These are phyloP conservation scores for Zophobas atratus DNA, from an alignment of 1,140 invertebrate genomes.

Conservation along the genomic window DNA sequence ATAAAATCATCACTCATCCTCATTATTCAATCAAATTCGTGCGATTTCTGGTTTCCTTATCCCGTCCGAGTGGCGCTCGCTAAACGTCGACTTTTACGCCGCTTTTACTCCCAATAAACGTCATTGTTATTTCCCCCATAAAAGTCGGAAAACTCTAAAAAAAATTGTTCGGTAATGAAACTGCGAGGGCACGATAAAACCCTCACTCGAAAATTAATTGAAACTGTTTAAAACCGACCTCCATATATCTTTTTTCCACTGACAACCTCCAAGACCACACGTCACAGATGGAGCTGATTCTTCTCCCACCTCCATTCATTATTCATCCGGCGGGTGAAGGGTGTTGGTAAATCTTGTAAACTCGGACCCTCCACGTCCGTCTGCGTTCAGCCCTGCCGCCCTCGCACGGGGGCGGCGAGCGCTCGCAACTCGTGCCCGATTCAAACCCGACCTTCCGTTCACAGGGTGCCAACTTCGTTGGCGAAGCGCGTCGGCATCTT, in stretches of 20 bases:
- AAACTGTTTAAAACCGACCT: slow-evolving; percentile 26
- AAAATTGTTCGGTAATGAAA: slow-evolving; percentile 18
- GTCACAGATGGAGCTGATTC: slow-evolving; percentile 45
- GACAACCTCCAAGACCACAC: slow-evolving; percentile 18
- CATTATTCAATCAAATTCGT: slow-evolving; percentile 28
- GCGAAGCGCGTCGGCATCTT: not conserved
- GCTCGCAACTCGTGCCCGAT: no score
- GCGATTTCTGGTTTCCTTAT: not conserved
- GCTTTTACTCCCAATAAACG: slow-evolving; percentile 34
- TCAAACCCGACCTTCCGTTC: no score
- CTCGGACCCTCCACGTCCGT: slow-evolving; percentile 4
- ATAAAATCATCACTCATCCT: slow-evolving; percentile 26
- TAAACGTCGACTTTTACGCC: not conserved
- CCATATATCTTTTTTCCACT: slow-evolving; percentile 12
- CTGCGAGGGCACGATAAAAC: slow-evolving; percentile 10
- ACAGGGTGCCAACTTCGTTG: no score
- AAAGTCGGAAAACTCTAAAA: slow-evolving; percentile 24
- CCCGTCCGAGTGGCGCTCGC: not conserved
- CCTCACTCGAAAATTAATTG: slow-evolving; percentile 27
- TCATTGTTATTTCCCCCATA: slow-evolving; percentile 23
- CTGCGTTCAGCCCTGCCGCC: no score
- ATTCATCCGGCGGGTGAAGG: slow-evolving; percentile 46
- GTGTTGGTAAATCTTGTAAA: slow-evolving; percentile 48
- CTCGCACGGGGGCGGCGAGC: no score
- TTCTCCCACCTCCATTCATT: slow-evolving; percentile 46